Evolutionary conservation across 2,113 vertebrate genomes (phyloP).

Genomic region (Polypterus bichir): DNA sequence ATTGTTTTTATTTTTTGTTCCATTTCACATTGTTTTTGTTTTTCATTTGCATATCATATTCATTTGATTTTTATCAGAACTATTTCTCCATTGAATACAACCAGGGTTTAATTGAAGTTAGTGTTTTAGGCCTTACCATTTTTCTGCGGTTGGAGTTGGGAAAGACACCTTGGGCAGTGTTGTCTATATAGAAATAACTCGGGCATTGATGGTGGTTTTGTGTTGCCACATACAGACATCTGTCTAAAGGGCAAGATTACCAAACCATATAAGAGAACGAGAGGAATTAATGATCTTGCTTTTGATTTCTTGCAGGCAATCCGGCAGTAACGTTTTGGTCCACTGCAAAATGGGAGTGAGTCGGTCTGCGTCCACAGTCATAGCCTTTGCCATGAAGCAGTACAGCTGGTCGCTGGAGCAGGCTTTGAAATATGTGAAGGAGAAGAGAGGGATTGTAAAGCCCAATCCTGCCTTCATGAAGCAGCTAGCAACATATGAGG

Average conservation of each 20-base stretch:
- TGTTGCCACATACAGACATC: not conserved
- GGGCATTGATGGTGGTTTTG: not conserved
- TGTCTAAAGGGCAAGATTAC: too few relatives aligned
- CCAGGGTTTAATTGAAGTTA: too few relatives aligned
- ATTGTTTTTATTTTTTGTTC: too few relatives aligned
- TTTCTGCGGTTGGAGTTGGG: not conserved
- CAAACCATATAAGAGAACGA: too few relatives aligned
- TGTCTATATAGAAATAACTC: too few relatives aligned
- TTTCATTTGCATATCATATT: too few relatives aligned
- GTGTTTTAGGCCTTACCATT: not conserved
- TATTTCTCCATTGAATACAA: too few relatives aligned
- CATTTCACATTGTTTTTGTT: too few relatives aligned
- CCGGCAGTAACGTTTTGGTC: constrained; percentile 63
- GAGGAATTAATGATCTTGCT: fast-evolving
- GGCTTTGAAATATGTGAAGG: constrained; percentile 55
- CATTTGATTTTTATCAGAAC: too few relatives aligned
- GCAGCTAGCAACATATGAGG: constrained; percentile 83
- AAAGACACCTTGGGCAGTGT: too few relatives aligned
- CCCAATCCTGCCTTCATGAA: constrained; percentile 83
- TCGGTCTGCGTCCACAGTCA: constrained; percentile 79
- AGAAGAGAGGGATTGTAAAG: constrained; percentile 58
- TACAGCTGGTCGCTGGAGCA: constrained; percentile 66
- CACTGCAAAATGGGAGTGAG: constrained; percentile 96
- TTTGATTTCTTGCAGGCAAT: constrained; percentile 34
- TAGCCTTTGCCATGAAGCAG: constrained; percentile 88